A percentile compares a stretch with the other conserved stretches of the same genome.
These are phyloP conservation scores for Arremon brunneinucha DNA, from an alignment of 2,797 vertebrate species.

Conservation along the genomic window DNA sequence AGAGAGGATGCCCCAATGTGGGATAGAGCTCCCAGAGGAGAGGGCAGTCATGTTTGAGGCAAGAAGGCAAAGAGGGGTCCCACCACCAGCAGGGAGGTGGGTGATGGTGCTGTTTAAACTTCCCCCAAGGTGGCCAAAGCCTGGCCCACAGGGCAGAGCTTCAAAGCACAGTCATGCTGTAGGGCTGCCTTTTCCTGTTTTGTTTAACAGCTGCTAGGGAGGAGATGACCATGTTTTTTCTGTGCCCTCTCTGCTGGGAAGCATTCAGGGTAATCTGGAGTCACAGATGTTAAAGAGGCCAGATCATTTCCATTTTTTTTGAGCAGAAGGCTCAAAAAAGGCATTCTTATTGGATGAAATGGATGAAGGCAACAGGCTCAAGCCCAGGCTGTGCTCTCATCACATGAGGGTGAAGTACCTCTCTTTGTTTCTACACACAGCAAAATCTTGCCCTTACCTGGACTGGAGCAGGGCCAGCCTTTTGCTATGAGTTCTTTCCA, in stretches of 20 bases:
- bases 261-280: not conserved
- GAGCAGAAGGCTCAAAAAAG: not conserved
- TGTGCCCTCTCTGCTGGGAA: not conserved
- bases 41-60: not conserved
- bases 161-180: not conserved
- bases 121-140: not conserved
- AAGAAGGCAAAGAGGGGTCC: not conserved
- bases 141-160: not conserved
- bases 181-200: not conserved
- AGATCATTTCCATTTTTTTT: not conserved
- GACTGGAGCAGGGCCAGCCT: not conserved
- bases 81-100: not conserved
- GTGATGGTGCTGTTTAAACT: not conserved
- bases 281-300: not conserved
- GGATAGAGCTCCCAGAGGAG: rapidly evolving
- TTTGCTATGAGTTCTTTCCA: not conserved
- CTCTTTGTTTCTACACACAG: not conserved
- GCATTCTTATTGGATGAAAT: not conserved
- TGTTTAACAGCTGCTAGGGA: slow-evolving; percentile 11
- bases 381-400: not conserved
- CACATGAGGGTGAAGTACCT: not conserved
- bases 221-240: not conserved
- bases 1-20: not conserved
- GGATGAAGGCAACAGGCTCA: not conserved
- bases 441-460: not conserved